These are phyloP conservation scores for Dermolepida albohirtum DNA, from an alignment of 2,888 invertebrate genomes.

Conservation along the genomic window DNA sequence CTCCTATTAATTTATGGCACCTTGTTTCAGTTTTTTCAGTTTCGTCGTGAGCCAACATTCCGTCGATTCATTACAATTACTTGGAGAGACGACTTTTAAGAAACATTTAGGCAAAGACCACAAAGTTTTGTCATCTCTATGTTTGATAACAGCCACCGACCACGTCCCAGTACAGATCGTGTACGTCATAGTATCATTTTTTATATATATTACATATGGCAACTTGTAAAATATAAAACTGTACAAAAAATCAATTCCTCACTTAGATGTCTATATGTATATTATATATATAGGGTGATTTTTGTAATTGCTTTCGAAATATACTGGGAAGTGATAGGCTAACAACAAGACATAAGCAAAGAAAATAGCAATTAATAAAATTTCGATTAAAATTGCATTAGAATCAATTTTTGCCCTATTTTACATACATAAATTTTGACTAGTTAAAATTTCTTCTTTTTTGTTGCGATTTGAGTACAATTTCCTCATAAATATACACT, in stretches of 20 bases:
- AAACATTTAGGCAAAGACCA: constrained; percentile 45
- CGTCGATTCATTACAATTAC: constrained; percentile 35
- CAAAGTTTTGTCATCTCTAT: constrained; percentile 38
- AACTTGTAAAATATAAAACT: constrained; percentile 51
- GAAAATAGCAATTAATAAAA: constrained; percentile 39
- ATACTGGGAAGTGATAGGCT: constrained; percentile 31
- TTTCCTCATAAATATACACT: too few species aligned
- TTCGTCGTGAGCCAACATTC: constrained; percentile 12
- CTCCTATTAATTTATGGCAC: constrained; percentile 28
- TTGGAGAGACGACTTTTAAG: constrained; percentile 42
- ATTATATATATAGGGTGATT: constrained; percentile 30
- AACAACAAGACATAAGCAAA: constrained; percentile 43
- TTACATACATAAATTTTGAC: constrained; percentile 18
- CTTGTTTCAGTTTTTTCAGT: neutral
- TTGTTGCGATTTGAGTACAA: neutral
- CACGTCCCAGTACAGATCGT: constrained; percentile 34
- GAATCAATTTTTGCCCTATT: constrained; percentile 2
- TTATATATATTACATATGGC: constrained; percentile 36
- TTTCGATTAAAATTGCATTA: constrained; percentile 20
- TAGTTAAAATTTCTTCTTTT: constrained; percentile 14
- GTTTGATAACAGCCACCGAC: constrained; percentile 39
- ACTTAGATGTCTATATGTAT: constrained; percentile 33
- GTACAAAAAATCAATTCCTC: constrained; percentile 58
- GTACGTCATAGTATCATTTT: constrained; percentile 26
- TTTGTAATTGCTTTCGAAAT: constrained; percentile 34